Evolutionary conservation across 2,113 vertebrate genomes (phyloP), one percentile per base, ranked within the genome.

Genomic region (Mormyrus iriodes): DNA sequence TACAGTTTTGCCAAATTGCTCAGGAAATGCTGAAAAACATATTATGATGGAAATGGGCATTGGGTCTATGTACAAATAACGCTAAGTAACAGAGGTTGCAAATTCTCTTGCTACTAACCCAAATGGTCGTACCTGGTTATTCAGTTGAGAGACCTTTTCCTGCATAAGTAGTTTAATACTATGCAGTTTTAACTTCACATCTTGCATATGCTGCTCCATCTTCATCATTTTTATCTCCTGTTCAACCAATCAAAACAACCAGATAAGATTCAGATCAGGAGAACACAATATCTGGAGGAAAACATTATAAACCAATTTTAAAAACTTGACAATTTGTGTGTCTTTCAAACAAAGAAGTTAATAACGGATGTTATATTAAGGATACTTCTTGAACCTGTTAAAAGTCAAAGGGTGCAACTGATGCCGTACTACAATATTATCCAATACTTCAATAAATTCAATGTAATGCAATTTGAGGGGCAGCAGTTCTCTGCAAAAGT

Each of bases 101-200:
- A 35, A 76, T 76, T 76, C 15, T 76, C 17, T 19, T 76, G 31
- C 8, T 76, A 76, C 48, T 12, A n/a, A 85, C 4, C 69, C 46
- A 5, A 7, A 35, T 55, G 35, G 58, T 10, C 90, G 76, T 93
- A 99, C 98, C 96, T 99, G 98, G 69, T 98, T 97, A 93, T 97
- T 98, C 84, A 99, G 97, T 94, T 99, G 98, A 92, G 95, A 94
- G 0, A 98, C 98, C 95, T 99, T 99, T 73, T 99, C 97, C 90
- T 96, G 97, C 90, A 99, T 96, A 92, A 99, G 96, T 90, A 97
- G 95, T 91, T 99, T 99, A 85, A 99, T 96, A 48, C 98, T 96
- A 86, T 94, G 96, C 21, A 99, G 95, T 65, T 97, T 98, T 93
- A 97, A 94, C 86, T 99, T 98, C 35, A 99, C 96, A 88, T 98